Evolutionary conservation across 2,113 vertebrate species (phyloP).

Genomic region (Syrrhaptes paradoxus): DNA sequence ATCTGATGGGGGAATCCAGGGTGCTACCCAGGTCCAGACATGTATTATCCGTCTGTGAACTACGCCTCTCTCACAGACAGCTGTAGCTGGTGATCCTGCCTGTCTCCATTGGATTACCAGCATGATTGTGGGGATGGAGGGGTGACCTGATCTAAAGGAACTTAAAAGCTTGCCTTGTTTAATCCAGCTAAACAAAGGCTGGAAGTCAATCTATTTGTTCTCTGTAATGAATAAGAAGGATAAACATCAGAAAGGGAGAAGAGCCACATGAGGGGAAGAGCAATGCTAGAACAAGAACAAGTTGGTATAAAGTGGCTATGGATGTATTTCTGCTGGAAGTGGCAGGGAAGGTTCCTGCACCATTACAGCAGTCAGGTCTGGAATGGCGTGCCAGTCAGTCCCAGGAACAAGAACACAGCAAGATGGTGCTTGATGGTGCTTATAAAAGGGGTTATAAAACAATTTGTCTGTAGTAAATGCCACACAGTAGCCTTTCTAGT

Average conservation of each 20-base stretch:
- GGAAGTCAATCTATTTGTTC: background rate
- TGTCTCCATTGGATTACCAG: background rate
- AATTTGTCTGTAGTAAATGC: background rate
- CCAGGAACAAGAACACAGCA: background rate
- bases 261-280: background rate
- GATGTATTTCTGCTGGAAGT: background rate
- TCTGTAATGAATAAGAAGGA: background rate
- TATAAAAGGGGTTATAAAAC: conserved; percentile 18
- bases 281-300: background rate
- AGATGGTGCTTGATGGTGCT: background rate
- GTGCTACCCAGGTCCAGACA: background rate
- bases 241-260: background rate
- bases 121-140: background rate
- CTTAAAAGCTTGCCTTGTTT: background rate
- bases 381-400: background rate
- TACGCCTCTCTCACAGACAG: background rate
- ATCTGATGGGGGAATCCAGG: background rate
- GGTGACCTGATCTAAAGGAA: background rate
- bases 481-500: background rate
- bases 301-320: background rate
- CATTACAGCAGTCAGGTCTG: background rate
- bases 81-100: background rate
- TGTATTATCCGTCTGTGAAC: background rate
- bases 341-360: background rate
- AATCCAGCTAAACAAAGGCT: background rate